Evolutionary conservation across 1,140 invertebrate species (phyloP).

Genomic region (Panagrolaimus sp.): DNA sequence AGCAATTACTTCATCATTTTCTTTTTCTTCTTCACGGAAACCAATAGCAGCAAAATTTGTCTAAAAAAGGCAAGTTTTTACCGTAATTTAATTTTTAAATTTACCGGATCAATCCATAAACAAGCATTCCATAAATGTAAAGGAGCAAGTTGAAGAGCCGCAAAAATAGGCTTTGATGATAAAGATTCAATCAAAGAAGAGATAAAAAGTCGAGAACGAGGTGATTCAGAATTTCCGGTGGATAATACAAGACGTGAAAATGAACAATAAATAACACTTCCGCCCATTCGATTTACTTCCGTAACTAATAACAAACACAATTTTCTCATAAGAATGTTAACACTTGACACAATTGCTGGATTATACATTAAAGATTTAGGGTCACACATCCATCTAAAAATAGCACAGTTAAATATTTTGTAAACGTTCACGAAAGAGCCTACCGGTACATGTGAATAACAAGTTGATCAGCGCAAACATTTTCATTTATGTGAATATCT

Average conservation of each 20-base stretch:
- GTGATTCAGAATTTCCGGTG: conserved; percentile 32
- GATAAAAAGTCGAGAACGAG: conserved; percentile 74
- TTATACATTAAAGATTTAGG: conserved; percentile 83
- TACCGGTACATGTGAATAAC: conserved; percentile 11
- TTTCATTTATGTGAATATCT: conserved; percentile 13
- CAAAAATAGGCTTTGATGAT: conserved; percentile 83
- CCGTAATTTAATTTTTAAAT: conserved; percentile 29
- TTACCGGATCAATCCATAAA: conserved; percentile 82
- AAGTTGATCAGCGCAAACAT: background rate
- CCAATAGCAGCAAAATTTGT: conserved; percentile 21
- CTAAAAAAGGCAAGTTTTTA: conserved; percentile 20
- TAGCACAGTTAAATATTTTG: too few relatives aligned
- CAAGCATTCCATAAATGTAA: conserved; percentile 84
- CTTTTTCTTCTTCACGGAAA: conserved; percentile 2
- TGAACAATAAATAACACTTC: conserved; percentile 81
- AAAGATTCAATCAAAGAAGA: conserved; percentile 84
- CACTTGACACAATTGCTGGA: conserved; percentile 78
- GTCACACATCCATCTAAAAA: conserved; percentile 70
- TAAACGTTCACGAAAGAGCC: too few relatives aligned
- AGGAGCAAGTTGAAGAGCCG: conserved; percentile 79
- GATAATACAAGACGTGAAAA: conserved; percentile 87
- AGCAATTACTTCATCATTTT: conserved; percentile 7
- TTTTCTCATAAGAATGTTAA: conserved; percentile 93
- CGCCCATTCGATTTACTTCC: conserved; percentile 85
- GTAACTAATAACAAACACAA: conserved; percentile 83